phyloP scores from a whole-genome alignment of 2,113 vertebrate species.

The Cygnus buccinator region DNA sequence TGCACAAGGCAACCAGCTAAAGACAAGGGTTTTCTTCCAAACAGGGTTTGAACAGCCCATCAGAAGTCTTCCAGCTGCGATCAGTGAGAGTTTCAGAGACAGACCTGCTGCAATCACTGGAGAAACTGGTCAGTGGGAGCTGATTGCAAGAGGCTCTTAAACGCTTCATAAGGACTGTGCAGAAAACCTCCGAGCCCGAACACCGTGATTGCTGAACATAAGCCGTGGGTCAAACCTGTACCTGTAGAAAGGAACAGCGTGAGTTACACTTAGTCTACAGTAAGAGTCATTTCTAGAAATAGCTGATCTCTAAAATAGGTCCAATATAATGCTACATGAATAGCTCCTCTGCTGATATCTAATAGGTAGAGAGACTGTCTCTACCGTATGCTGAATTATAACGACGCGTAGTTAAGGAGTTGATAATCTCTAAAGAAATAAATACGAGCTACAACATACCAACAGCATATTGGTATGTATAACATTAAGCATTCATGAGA shows the following conservation, averaged over 20 bases:
- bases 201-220: constrained; percentile 76
- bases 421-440: neutral
- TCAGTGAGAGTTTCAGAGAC: constrained; percentile 27
- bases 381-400: neutral
- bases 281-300: neutral
- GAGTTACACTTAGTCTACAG: neutral
- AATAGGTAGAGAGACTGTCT: no score
- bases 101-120: constrained; percentile 69
- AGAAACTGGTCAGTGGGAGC: constrained; percentile 48
- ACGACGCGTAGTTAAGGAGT: accelerated
- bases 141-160: neutral
- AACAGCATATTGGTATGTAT: accelerated
- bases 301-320: neutral
- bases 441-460: neutral
- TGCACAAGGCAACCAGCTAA: constrained; percentile 73
- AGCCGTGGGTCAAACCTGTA: constrained; percentile 83
- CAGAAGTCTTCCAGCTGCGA: constrained; percentile 56
- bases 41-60: constrained; percentile 59
- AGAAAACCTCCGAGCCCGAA: constrained; percentile 72
- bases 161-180: constrained; percentile 57
- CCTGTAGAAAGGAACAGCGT: constrained; percentile 6
- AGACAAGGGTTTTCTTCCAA: constrained; percentile 50
- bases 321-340: neutral
- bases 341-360: neutral
- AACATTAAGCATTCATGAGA: neutral